Percentiles rank a stretch among this genome's conserved stretches.
phyloP scores from a whole-genome alignment of 2,113 vertebrate species.

The Apeltes quadracus region DNA sequence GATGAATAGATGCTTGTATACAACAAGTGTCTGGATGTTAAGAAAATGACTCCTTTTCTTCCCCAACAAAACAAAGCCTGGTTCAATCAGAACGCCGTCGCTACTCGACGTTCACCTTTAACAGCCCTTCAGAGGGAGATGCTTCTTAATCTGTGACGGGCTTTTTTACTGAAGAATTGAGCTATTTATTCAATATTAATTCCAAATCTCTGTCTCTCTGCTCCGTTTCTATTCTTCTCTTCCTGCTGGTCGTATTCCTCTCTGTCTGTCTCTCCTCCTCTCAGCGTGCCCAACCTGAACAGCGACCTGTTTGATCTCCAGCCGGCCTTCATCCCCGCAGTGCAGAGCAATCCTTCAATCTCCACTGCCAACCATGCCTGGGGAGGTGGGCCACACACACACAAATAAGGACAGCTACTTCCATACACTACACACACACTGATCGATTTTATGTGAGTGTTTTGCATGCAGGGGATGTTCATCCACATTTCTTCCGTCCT shows the following conservation, averaged over 20 bases:
- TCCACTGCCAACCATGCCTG: constrained; percentile 86
- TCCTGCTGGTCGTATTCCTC: neutral
- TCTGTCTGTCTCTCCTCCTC: neutral
- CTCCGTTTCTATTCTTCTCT: neutral
- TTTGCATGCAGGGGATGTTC: neutral
- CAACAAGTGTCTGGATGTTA: neutral
- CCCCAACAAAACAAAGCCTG: neutral
- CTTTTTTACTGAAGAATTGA: constrained; percentile 51
- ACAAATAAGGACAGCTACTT: neutral
- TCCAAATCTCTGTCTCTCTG: constrained; percentile 18
- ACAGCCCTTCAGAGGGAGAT: constrained; percentile 45
- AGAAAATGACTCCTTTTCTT: neutral
- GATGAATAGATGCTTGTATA: neutral
- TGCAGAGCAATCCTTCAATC: constrained; percentile 90
- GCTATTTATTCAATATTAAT: constrained; percentile 65
- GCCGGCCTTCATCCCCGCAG: constrained; percentile 89
- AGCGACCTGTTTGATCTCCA: constrained; percentile 94
- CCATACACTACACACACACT: constrained; percentile 13
- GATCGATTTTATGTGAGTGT: constrained; percentile 11
- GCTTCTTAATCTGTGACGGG: constrained; percentile 54
- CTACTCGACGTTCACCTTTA: constrained; percentile 32
- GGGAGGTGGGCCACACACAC: constrained; percentile 83
- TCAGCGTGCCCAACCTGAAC: constrained; percentile 88
- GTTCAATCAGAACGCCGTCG: constrained; percentile 25
- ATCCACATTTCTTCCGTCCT: constrained; percentile 1